These are phyloP conservation scores for Prunella fulvescens DNA, from an alignment of 2,113 vertebrate genomes.

Conservation along the genomic window DNA sequence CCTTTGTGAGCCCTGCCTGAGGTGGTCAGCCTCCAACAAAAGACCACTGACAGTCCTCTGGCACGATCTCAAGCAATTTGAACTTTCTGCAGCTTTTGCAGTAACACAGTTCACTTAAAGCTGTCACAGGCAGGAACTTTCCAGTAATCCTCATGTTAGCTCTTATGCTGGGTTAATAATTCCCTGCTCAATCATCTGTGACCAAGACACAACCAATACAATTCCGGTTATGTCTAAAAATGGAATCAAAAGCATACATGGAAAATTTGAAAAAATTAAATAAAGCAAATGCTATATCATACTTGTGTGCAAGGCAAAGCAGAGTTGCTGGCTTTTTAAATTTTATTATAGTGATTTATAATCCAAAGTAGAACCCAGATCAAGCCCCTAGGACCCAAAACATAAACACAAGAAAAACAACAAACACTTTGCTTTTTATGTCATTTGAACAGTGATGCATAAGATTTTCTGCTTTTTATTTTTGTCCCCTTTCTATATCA, in stretches of 20 bases:
- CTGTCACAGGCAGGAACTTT: slow-evolving; percentile 51
- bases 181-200: slow-evolving; percentile 30
- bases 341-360: neutral
- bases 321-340: neutral
- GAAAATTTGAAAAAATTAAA: neutral
- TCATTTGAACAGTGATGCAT: neutral
- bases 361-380: neutral
- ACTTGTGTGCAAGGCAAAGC: neutral
- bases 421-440: neutral
- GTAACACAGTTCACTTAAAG: slow-evolving; percentile 55
- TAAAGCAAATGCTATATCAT: neutral
- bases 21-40: slow-evolving; percentile 55
- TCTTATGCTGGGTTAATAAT: slow-evolving; percentile 59
- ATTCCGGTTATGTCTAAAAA: neutral
- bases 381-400: neutral
- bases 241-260: neutral
- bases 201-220: neutral
- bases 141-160: slow-evolving; percentile 57
- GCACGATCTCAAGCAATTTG: slow-evolving; percentile 48
- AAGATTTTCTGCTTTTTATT: neutral
- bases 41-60: slow-evolving; percentile 52
- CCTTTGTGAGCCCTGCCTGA: slow-evolving; percentile 39
- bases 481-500: neutral
- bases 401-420: neutral
- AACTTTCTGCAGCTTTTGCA: slow-evolving; percentile 40